phyloP scores from a whole-genome alignment of 2,888 invertebrate genomes.

The Apodemia duryi region DNA sequence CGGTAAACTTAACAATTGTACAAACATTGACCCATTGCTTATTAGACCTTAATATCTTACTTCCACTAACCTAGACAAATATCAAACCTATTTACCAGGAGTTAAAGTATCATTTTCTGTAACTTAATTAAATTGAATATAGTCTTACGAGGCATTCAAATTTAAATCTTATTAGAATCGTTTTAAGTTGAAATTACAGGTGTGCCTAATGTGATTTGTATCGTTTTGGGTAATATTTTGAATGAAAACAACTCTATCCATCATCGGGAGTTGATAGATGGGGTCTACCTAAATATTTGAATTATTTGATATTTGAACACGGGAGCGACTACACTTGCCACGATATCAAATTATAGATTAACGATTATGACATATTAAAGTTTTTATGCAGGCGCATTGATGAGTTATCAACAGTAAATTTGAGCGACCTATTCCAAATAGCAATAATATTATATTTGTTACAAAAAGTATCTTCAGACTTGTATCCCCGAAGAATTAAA shows the following conservation, averaged over 20 bases:
- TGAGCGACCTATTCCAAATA: too few species aligned
- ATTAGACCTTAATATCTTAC: constrained; percentile 44
- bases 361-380: background rate
- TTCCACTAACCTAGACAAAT: constrained; percentile 25
- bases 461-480: too few species aligned
- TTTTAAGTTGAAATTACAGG: constrained; percentile 26
- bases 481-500: too few species aligned
- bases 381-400: background rate
- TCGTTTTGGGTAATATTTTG: constrained; percentile 30
- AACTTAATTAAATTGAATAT: constrained; percentile 10
- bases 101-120: constrained; percentile 18
- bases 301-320: constrained; percentile 60
- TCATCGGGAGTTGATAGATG: constrained; percentile 75
- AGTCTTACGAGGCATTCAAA: background rate
- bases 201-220: constrained; percentile 25
- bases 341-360: constrained; percentile 22
- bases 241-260: constrained; percentile 58
- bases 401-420: too few species aligned
- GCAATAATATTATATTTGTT: too few species aligned
- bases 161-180: background rate
- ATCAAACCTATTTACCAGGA: constrained; percentile 29
- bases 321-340: constrained; percentile 41
- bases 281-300: constrained; percentile 73
- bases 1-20: constrained; percentile 63
- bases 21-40: constrained; percentile 61